These are phyloP conservation scores for Meloidogyne exigua DNA, from an alignment of 1,140 invertebrate species.

Conservation along the genomic window DNA sequence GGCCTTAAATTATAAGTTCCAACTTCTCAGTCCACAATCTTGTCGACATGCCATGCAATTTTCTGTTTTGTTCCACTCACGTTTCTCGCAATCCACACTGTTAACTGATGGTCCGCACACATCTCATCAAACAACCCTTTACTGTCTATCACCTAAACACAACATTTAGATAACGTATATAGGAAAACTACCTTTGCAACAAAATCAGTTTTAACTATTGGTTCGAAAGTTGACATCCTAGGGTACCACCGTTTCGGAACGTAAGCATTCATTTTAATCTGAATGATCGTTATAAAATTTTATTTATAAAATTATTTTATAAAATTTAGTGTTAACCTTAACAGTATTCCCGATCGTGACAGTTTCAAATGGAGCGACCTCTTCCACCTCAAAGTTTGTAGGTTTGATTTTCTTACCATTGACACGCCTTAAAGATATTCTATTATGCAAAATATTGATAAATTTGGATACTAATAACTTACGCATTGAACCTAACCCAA, in stretches of 20 bases:
- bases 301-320: too few relatives aligned
- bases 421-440: background rate
- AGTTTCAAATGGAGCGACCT: constrained; percentile 4
- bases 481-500: constrained; percentile 19
- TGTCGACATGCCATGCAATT: background rate
- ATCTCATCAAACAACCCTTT: background rate
- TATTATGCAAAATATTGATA: background rate
- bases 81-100: background rate
- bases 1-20: too few relatives aligned
- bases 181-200: background rate
- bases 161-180: background rate
- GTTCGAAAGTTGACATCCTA: background rate
- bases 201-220: background rate
- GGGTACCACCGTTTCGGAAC: constrained; percentile 5
- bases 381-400: background rate
- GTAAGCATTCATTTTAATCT: constrained; percentile 21
- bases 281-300: too few relatives aligned
- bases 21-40: background rate
- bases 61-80: background rate
- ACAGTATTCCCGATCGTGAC: background rate
- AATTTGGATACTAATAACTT: background rate
- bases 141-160: constrained; percentile 8
- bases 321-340: background rate
- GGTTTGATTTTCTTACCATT: background rate
- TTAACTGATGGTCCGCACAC: background rate